Evolutionary conservation across 1,140 invertebrate genomes (phyloP).

Genomic region (Belonocnema kinseyi): DNA sequence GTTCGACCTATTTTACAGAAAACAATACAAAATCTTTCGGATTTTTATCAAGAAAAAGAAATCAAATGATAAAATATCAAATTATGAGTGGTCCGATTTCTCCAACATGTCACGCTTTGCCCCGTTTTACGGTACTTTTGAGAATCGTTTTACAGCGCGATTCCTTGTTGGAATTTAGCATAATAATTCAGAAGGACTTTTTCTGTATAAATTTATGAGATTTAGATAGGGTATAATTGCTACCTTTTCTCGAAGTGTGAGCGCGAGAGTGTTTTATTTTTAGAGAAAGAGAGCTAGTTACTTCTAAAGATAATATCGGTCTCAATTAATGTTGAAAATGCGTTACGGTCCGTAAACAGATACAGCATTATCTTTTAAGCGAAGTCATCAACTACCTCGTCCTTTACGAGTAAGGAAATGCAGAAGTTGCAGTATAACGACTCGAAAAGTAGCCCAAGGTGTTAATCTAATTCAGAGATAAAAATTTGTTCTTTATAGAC

Average conservation of each 20-base stretch:
- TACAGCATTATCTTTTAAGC: conserved; percentile 25
- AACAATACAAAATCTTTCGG: not conserved
- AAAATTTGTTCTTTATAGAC: no score
- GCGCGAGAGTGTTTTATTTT: conserved; percentile 17
- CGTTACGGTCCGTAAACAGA: conserved; percentile 20
- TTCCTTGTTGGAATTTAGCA: not conserved
- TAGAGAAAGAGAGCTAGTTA: conserved; percentile 23
- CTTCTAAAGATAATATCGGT: conserved; percentile 26
- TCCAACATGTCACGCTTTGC: not conserved
- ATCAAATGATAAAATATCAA: not conserved
- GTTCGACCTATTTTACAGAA: not conserved
- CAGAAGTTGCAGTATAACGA: not conserved
- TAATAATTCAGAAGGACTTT: not conserved
- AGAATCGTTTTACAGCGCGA: not conserved
- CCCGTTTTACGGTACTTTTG: not conserved
- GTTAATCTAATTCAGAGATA: no score
- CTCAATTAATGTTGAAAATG: conserved; percentile 27
- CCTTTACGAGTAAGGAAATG: not conserved
- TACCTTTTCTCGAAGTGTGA: conserved; percentile 10
- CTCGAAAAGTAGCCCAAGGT: no score
- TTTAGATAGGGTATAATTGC: not conserved
- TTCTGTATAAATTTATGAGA: conserved; percentile 2
- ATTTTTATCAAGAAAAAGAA: not conserved
- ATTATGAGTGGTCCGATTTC: no score
- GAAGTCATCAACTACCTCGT: conserved; percentile 17